phyloP scores from a whole-genome alignment of 2,113 vertebrate genomes.

The Callopanchax toddi region DNA sequence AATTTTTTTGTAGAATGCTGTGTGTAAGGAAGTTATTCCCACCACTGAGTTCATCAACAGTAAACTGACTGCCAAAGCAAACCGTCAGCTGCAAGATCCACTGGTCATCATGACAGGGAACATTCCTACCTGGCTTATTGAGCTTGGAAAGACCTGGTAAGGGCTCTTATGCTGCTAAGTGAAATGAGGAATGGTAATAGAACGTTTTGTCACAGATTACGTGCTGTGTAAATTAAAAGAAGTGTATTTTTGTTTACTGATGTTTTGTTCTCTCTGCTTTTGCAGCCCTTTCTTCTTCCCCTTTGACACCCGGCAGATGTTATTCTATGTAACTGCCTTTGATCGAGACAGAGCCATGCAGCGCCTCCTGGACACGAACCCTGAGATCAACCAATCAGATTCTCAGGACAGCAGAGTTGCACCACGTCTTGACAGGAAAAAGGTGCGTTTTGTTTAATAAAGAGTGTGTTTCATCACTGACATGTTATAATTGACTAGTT shows the following conservation, averaged over 20 bases:
- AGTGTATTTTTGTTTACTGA: not conserved
- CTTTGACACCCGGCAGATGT: constrained; percentile 98
- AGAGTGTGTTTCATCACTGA: not conserved
- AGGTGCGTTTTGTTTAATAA: constrained; percentile 76
- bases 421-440: constrained; percentile 97
- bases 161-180: not conserved
- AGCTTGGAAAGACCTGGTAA: constrained; percentile 98
- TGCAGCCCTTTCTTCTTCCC: constrained; percentile 98
- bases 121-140: constrained; percentile 97
- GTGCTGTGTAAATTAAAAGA: too few species aligned
- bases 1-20: constrained; percentile 86
- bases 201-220: not conserved
- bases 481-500: not conserved
- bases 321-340: constrained; percentile 99
- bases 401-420: constrained; percentile 99
- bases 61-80: constrained; percentile 98
- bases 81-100: constrained; percentile 97
- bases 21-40: constrained; percentile 96
- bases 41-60: constrained; percentile 97
- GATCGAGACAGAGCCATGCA: constrained; percentile 99
- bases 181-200: not conserved
- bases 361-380: constrained; percentile 96
- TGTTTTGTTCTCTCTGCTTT: constrained; percentile 2
- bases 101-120: constrained; percentile 99
- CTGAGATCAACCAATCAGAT: constrained; percentile 99